Evolutionary conservation across 2,113 vertebrate genomes (phyloP), one percentile per base, ranked within the genome.

Genomic region (Thomomys bottae): DNA sequence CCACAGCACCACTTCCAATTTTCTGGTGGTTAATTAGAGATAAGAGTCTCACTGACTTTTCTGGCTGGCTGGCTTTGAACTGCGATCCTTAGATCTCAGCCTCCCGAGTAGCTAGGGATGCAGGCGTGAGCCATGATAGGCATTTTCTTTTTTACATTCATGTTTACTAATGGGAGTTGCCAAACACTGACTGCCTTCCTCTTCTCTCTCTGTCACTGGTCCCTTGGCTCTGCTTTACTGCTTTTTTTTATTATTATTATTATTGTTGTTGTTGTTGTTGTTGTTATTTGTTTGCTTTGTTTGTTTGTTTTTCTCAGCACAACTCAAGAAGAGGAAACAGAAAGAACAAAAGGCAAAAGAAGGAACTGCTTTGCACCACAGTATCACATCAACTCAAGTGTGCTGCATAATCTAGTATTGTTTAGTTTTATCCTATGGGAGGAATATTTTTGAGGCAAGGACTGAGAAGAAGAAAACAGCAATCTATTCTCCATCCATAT

Each of bases 391-490:
- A 12, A 14, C 36, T 5, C 57, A 11, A 23, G 1, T 30, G 32
- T 64, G 1, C 3, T 42, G 17, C 66, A 14, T 32, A 26, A 75
- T n/a, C 42, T 40, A 64, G 23, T 26, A 14, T 24, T 93, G 23
- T 32, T 67, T 45, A 54, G 11, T 49, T 92, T 84, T 77, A 34
- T 4, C 8, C 64, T 4, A 40, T 4, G 21, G 32, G 34, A 95
- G 67, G 61, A 38, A 72, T 72, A 68, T 49, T 78, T 87, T 18
- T 76, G n/a, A 93, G 61, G 21, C 38, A 24, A 84, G 4, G 5
- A 15, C 49, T 71, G 71, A 85, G 32, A 70, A 83, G 68, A 77
- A 68, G 32, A 70, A 83, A 72, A 77, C 64, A n/a, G 59, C 10
- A 24, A 21, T 61, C 6, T 64, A 26, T 21, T 77, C 61, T 76